Percentiles rank a stretch among this genome's conserved stretches.
Conservation (phyloP, 1,140 invertebrate species). For the Monochamus saltuarius region DNA sequence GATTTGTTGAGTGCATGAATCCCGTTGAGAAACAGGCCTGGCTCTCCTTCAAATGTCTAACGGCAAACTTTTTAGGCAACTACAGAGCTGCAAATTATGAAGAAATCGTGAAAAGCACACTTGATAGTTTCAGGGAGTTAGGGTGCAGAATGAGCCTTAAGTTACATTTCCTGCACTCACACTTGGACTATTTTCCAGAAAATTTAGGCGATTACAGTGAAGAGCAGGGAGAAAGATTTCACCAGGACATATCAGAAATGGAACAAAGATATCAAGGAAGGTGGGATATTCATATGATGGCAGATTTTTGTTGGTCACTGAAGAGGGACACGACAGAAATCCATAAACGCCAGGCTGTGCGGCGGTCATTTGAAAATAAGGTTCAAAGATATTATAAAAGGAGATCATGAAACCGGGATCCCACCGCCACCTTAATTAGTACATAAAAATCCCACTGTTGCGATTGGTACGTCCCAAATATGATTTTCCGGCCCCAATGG, state of each 20-base stretch:
- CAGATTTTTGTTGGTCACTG: conserved; percentile 37
- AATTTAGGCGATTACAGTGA: conserved; percentile 29
- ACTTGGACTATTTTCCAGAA: conserved; percentile 28
- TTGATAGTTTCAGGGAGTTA: conserved; percentile 29
- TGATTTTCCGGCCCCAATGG: too few relatives aligned
- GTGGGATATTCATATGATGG: conserved; percentile 42
- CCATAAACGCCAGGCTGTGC: too few relatives aligned
- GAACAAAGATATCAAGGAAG: conserved; percentile 35
- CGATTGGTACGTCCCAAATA: too few relatives aligned
- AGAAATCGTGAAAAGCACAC: conserved; percentile 26
- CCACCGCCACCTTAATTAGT: too few relatives aligned
- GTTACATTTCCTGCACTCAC: conserved; percentile 24
- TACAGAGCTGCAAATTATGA: conserved; percentile 27
- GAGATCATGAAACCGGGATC: too few relatives aligned
- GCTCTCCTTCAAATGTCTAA: conserved; percentile 18
- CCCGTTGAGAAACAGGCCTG: conserved; percentile 13
- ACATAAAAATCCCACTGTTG: too few relatives aligned
- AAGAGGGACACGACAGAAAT: neutral
- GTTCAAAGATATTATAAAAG: too few relatives aligned
- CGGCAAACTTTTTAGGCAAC: conserved; percentile 37
- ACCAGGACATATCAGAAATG: conserved; percentile 37
- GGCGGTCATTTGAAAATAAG: too few relatives aligned
- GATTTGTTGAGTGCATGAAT: conserved; percentile 16
- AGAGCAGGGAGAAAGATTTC: conserved; percentile 41
- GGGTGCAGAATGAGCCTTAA: conserved; percentile 36